Evolutionary conservation across 2,888 invertebrate genomes (phyloP).

Genomic region (Thecocarcelia acutangulata): DNA sequence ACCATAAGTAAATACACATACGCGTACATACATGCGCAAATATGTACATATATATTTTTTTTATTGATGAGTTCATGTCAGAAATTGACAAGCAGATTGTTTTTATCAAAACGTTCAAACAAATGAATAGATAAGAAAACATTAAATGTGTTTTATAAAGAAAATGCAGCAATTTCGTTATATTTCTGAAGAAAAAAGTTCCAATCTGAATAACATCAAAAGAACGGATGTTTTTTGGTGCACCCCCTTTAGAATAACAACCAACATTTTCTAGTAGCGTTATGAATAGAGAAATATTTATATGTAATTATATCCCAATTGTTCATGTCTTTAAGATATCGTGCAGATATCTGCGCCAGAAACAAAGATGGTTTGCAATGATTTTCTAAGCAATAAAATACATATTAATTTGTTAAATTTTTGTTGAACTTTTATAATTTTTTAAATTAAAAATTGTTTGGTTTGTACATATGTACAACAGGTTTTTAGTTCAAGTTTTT

Average conservation of each 20-base stretch:
- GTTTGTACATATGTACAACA: too few species aligned
- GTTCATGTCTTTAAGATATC: background rate
- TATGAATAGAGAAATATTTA: constrained; percentile 36
- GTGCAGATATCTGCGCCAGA: too few species aligned
- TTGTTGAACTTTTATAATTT: too few species aligned
- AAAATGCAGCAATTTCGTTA: constrained; percentile 3
- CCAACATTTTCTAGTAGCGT: constrained; percentile 1
- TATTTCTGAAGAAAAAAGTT: background rate
- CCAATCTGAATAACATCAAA: constrained; percentile 17
- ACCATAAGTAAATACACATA: too few species aligned
- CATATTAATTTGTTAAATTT: too few species aligned
- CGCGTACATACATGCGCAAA: too few species aligned
- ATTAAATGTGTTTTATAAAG: constrained; percentile 1
- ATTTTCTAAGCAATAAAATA: too few species aligned
- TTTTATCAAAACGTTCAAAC: constrained; percentile 27
- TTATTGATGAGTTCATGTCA: constrained; percentile 32
- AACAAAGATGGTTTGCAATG: too few species aligned
- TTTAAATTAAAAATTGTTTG: too few species aligned
- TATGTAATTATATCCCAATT: background rate
- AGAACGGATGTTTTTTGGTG: constrained; percentile 62
- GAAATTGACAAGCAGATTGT: constrained; percentile 26
- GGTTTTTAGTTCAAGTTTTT: too few species aligned
- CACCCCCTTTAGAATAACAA: constrained; percentile 46
- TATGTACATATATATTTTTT: too few species aligned
- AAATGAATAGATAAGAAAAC: constrained; percentile 28